Conservation (phyloP, 2,113 vertebrate genomes). For the Halichoeres trimaculatus region DNA sequence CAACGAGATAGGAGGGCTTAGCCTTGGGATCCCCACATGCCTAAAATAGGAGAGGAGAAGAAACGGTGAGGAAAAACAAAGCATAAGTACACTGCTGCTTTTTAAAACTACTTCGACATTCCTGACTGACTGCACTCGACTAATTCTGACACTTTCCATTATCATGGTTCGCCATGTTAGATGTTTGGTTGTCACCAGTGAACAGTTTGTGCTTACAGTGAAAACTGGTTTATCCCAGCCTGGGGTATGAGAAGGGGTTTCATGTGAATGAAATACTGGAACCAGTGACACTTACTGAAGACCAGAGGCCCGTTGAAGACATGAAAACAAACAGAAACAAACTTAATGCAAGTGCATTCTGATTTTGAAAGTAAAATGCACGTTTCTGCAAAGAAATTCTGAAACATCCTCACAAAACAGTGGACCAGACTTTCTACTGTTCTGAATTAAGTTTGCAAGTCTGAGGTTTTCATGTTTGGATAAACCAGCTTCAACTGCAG, state of each 20-base stretch:
- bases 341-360: conserved; percentile 21
- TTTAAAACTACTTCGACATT: background rate
- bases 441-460: conserved; percentile 29
- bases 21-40: conserved; percentile 98
- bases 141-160: conserved; percentile 8
- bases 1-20: conserved; percentile 97
- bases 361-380: conserved; percentile 4
- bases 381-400: background rate
- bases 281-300: conserved; percentile 27
- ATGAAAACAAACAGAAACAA: conserved; percentile 39
- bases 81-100: conserved; percentile 2
- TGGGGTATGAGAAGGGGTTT: background rate
- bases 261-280: conserved; percentile 26
- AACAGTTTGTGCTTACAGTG: conserved; percentile 38
- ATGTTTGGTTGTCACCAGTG: conserved; percentile 35
- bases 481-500: conserved; percentile 59
- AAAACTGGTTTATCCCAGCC: conserved; percentile 59
- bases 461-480: conserved; percentile 49
- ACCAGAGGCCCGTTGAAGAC: background rate
- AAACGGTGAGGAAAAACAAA: conserved; percentile 27
- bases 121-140: background rate
- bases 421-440: background rate
- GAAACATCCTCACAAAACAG: background rate
- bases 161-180: conserved; percentile 32
- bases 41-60: conserved; percentile 59